phyloP scores from a whole-genome alignment of 2,888 invertebrate genomes.

The Ernsta delagoae region DNA sequence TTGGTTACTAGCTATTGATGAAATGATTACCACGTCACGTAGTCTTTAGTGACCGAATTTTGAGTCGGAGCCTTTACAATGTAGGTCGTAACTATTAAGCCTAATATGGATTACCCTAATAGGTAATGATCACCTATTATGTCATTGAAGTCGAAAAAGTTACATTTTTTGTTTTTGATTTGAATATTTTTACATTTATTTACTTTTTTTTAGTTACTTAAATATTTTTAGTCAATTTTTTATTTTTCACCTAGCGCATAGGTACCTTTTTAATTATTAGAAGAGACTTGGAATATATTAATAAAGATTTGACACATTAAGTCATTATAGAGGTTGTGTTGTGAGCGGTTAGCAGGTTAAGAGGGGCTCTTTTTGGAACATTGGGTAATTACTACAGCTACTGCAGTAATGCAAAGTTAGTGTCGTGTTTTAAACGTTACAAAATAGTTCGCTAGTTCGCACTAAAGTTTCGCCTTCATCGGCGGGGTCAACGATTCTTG shows the following conservation, averaged over 20 bases:
- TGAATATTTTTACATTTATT: neutral
- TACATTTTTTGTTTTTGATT: neutral
- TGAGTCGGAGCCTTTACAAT: conserved; percentile 32
- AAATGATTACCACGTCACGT: conserved; percentile 57
- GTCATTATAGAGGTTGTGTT: too few species aligned
- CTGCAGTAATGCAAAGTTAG: neutral
- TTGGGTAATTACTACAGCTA: neutral
- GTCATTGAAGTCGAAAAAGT: conserved; percentile 17
- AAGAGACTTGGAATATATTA: too few species aligned
- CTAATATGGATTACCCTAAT: conserved; percentile 22
- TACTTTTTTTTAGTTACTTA: neutral
- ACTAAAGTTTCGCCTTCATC: conserved; percentile 66
- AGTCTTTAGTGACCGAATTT: conserved; percentile 56
- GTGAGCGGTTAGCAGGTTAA: too few species aligned
- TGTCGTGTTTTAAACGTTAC: conserved; percentile 30
- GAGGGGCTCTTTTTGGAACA: neutral
- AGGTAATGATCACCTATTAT: neutral
- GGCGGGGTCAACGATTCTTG: conserved; percentile 80
- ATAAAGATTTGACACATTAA: too few species aligned
- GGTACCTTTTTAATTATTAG: too few species aligned
- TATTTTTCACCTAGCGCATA: too few species aligned
- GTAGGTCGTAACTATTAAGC: too few species aligned
- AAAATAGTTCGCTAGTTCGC: conserved; percentile 60
- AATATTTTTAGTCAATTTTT: too few species aligned
- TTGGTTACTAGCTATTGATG: conserved; percentile 42